phyloP scores from a whole-genome alignment of 2,888 invertebrate species.

The Galerucella calmariensis region DNA sequence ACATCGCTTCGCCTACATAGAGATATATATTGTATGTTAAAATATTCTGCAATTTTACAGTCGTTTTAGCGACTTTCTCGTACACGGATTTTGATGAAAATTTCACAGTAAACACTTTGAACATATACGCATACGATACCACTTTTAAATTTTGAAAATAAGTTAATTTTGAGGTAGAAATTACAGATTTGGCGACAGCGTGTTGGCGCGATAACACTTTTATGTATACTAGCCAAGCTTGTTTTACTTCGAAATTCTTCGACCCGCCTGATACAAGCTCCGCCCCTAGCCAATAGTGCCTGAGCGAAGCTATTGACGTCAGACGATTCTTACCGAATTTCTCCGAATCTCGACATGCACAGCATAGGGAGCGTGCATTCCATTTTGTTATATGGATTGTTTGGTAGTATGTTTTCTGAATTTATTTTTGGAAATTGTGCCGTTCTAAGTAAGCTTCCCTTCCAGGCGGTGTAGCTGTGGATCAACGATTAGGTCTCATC shows the following conservation, averaged over 20 bases:
- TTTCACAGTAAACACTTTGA: constrained; percentile 50
- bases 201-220: constrained; percentile 54
- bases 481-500: constrained; percentile 11
- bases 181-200: constrained; percentile 48
- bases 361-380: constrained; percentile 55
- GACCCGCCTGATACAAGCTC: constrained; percentile 58
- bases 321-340: constrained; percentile 53
- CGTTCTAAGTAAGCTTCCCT: not conserved
- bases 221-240: constrained; percentile 55
- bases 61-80: constrained; percentile 50
- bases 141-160: constrained; percentile 50
- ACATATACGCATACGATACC: constrained; percentile 43
- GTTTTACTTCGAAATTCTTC: constrained; percentile 55
- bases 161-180: constrained; percentile 48
- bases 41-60: constrained; percentile 56
- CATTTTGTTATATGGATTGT: constrained; percentile 59
- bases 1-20: constrained; percentile 61
- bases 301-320: constrained; percentile 56
- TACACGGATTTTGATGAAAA: constrained; percentile 52
- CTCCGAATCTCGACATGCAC: constrained; percentile 49
- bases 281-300: constrained; percentile 59
- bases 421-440: constrained; percentile 50
- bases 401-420: constrained; percentile 43
- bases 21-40: constrained; percentile 59
- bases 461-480: constrained; percentile 12